These are phyloP conservation scores for Telenomus remus DNA, from an alignment of 1,140 invertebrate species.

Conservation along the genomic window DNA sequence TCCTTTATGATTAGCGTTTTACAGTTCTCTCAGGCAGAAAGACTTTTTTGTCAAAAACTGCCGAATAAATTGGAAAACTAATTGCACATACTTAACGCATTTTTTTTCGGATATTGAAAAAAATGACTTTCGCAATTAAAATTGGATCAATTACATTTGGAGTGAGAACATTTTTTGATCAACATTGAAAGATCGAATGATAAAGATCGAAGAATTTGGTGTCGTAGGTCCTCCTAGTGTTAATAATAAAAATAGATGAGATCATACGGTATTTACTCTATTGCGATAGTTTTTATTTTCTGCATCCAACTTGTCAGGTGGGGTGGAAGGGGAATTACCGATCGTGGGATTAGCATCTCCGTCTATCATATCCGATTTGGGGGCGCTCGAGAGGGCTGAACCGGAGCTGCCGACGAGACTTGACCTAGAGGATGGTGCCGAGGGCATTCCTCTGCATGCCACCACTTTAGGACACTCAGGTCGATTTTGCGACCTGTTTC, in stretches of 20 bases:
- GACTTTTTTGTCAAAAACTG: no score
- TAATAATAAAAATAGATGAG: neutral
- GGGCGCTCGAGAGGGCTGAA: slow-evolving; percentile 59
- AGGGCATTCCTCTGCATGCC: slow-evolving; percentile 72
- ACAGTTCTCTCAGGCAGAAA: no score
- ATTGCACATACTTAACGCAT: no score
- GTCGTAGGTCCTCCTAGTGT: no score
- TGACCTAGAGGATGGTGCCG: slow-evolving; percentile 69
- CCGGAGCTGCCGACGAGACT: slow-evolving; percentile 64
- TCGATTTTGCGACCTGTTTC: slow-evolving; percentile 65
- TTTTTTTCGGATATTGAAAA: no score
- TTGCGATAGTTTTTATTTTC: slow-evolving; percentile 71
- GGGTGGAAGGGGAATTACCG: slow-evolving; percentile 56
- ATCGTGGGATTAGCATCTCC: slow-evolving; percentile 63
- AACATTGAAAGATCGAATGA: no score
- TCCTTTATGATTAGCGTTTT: no score
- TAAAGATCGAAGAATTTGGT: no score
- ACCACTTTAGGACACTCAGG: slow-evolving; percentile 69
- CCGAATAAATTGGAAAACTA: no score
- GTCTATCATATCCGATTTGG: slow-evolving; percentile 72
- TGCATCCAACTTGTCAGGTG: slow-evolving; percentile 66
- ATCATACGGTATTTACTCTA: slow-evolving; percentile 62
- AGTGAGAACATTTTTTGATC: no score
- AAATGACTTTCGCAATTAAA: no score
- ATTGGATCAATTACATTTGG: no score